Evolutionary conservation across 2,888 invertebrate genomes (phyloP), one percentile per base, ranked within the genome.

Genomic region (Drosophila basisetae): DNA sequence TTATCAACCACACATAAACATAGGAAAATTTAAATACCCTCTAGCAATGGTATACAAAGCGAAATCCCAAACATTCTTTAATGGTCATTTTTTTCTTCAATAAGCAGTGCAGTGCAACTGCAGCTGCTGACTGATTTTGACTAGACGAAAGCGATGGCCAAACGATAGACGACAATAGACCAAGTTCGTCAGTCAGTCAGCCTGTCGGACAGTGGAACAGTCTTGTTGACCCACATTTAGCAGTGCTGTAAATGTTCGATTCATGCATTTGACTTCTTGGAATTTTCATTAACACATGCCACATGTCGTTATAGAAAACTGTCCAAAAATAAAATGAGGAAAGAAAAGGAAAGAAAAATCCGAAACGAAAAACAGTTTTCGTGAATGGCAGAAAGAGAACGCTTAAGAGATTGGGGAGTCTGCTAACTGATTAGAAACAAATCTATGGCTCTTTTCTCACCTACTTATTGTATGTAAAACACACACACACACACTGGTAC

Each of bases 251-350:
- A 54, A 54, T 54, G 64, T 65, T 66, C 54, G 58, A 56, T 73
- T 61, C 74, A 67, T 56, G 80, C 78, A 79, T 80, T 80, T 80
- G 73, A 77, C 61, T 88, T 88, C 87, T 83, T 65, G 89, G 87
- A 88, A 88, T 90, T 90, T 90, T 88, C 87, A 88, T 88, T 88
- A 88, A 89, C 87, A 90, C 87, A 87, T 87, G 84, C 84, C 77
- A 75, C 64, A 75, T 33, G 13, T 35, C 70, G 39, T 76, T 89
- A 89, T 82, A 84, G 84, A 87, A 87, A 89, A 87, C 74, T 67
- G 55, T 60, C 79, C 72, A 66, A 68, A 71, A 72, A 60, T 28
- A 31, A 59, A n/a, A 30, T n/a, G 30, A 56, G 30, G 53, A 68
- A 63, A 65, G 63, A 52, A 73, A 55, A 66, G 31, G 58, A 43